Evolutionary conservation across 2,797 vertebrate species (phyloP).

Genomic region (Gallirallus australis): DNA sequence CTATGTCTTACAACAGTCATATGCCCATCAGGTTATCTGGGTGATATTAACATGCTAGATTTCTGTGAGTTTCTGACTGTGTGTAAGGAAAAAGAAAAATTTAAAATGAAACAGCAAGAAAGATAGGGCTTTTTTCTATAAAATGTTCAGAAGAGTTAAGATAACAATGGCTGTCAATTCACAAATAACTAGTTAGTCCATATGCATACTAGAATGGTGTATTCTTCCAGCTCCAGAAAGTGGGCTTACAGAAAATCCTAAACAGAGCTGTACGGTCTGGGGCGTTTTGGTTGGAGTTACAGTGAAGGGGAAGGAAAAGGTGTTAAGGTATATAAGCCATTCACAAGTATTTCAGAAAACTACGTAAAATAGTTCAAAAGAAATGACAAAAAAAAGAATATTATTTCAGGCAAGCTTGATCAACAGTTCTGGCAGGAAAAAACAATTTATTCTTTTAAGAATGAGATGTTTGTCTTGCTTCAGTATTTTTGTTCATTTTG

Average conservation of each 20-base stretch:
- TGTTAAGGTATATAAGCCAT: neutral
- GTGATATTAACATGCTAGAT: neutral
- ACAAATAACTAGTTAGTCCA: neutral
- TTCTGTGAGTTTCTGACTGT: neutral
- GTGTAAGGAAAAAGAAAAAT: neutral
- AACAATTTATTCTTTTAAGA: neutral
- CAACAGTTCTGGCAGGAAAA: neutral
- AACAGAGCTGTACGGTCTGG: neutral
- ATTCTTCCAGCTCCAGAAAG: neutral
- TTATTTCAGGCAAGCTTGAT: neutral
- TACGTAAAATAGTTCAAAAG: neutral
- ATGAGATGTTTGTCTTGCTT: neutral
- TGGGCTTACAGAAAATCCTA: neutral
- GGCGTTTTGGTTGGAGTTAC: fast-evolving
- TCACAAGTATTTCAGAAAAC: neutral
- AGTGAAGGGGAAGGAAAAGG: neutral
- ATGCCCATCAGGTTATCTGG: neutral
- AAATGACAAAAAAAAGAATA: neutral
- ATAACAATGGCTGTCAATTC: neutral
- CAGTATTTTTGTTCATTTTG: neutral
- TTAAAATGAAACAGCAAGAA: neutral
- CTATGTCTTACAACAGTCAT: neutral
- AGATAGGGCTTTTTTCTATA: neutral
- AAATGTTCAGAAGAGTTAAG: neutral
- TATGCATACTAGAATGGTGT: neutral